Base-by-base conservation (phyloP, 2,888 invertebrate genomes). In the Ophioninae sp. region DNA sequence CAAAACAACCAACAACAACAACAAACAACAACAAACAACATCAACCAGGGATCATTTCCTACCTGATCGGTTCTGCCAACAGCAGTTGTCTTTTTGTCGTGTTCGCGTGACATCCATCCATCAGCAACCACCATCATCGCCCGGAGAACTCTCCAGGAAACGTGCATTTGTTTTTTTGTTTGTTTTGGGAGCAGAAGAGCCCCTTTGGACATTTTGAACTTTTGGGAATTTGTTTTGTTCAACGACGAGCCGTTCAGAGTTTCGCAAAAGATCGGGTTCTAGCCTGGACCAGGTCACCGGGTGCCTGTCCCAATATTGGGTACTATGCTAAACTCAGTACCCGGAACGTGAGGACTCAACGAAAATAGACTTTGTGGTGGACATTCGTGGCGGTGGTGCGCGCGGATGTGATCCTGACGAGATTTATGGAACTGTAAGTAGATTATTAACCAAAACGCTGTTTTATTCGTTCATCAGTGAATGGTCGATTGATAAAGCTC, bases 381-480 rank as follows among this genome's bases (percentile, higher is more conserved):
- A 79, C 79, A 69, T 64, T 82, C 64, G 82, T 84, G 82, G 64
- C 76, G 79, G 72, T 84, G 81, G 81, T 78, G 81, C 69, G 75
- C 82, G 79, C 79, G 73, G 82, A 84, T 81, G 81, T 84, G 84
- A 79, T 64, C 75, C 75, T 72, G 84, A 39, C 79, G 65, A 82
- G 82, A 82, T 84, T 73, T 69, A 64, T 76, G 37, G 44, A 83
- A 83, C 65, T 80, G 82, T 85, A 83, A 83, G 83, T 85, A 85
- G 63, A 81, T 71, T 64, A 67, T 22, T 71, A 71, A 83, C 22
- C 74, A 63, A 63, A 65, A 78, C 44, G n/a, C 30, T n/a, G 23
- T 63, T 20, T 22, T 64, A 30, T 7, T 51, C 64, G 56, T 64
- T 56, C 6, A n/a, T 44, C 37, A 77, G 82, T 79, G 79, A 76